A percentile compares a stretch with the other conserved stretches of the same genome.
phyloP scores from a whole-genome alignment of 1,140 invertebrate genomes.

The Asobara japonica region DNA sequence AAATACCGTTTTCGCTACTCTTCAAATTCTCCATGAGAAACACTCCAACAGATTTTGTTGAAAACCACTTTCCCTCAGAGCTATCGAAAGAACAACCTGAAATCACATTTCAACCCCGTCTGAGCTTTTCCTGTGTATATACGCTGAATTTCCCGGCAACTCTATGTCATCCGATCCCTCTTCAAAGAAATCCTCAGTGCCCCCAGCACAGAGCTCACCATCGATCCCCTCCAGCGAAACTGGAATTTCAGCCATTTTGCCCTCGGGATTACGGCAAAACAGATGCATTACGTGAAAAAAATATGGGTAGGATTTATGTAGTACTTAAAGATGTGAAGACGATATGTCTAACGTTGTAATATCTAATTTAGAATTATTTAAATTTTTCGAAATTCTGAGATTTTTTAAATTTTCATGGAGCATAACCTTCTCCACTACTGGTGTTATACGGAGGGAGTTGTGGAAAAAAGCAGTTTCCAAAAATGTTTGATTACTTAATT shows the following conservation, averaged over 20 bases:
- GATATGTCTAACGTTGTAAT: no score
- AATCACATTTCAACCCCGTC: neutral
- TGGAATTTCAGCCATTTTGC: constrained; percentile 56
- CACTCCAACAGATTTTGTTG: no score
- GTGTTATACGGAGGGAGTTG: no score
- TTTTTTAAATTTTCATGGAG: no score
- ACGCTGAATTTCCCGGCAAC: neutral
- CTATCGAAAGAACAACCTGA: neutral
- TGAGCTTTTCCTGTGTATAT: neutral
- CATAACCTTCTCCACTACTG: no score
- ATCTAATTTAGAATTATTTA: no score
- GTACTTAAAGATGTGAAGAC: neutral
- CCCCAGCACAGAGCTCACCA: neutral
- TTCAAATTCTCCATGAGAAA: no score
- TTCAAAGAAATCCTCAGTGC: neutral
- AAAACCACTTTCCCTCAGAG: no score
- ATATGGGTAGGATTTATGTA: neutral
- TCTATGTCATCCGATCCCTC: neutral
- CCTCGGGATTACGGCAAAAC: constrained; percentile 69
- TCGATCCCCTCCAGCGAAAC: neutral
- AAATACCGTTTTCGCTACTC: no score
- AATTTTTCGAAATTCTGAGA: no score
- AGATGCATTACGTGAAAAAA: constrained; percentile 67
- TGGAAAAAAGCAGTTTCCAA: no score
- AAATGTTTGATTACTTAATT: no score